Conservation (phyloP, 2,113 vertebrate genomes). For the Carassius carassius region DNA sequence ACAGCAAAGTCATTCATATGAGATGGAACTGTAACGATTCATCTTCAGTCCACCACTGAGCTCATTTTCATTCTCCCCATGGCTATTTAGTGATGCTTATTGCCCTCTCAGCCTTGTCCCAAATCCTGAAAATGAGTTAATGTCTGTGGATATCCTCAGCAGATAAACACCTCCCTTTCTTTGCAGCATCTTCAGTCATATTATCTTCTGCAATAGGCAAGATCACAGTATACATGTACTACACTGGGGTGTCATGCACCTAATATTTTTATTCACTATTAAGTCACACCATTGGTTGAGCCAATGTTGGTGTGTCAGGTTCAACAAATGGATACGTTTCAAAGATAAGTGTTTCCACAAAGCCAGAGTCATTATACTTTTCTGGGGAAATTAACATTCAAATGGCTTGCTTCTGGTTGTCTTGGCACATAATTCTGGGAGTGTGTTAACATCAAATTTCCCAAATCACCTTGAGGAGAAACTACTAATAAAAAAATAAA, state of each 20-base stretch:
- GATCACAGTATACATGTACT: too few relatives aligned
- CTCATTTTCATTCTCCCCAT: conserved; percentile 36
- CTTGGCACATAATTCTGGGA: not conserved
- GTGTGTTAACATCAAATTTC: too few relatives aligned
- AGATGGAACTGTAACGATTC: conserved; percentile 9
- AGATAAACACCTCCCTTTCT: conserved; percentile 18
- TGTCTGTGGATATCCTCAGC: conserved; percentile 5
- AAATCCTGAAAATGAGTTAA: conserved; percentile 37
- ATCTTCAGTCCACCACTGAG: conserved; percentile 19
- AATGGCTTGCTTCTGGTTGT: not conserved
- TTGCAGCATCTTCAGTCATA: not conserved
- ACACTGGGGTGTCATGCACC: not conserved
- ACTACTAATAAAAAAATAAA: not conserved
- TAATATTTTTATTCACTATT: not conserved
- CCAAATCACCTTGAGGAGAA: not conserved
- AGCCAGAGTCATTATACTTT: not conserved
- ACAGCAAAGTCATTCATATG: conserved; percentile 7
- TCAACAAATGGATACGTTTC: not conserved
- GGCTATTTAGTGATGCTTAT: conserved; percentile 32
- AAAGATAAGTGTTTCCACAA: not conserved
- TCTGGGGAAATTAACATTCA: not conserved
- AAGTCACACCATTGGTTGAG: not conserved
- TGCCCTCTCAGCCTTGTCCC: conserved; percentile 28
- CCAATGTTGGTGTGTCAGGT: not conserved
- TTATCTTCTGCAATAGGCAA: not conserved